Conservation (phyloP, 2,888 invertebrate species). For the Spodoptera littoralis region DNA sequence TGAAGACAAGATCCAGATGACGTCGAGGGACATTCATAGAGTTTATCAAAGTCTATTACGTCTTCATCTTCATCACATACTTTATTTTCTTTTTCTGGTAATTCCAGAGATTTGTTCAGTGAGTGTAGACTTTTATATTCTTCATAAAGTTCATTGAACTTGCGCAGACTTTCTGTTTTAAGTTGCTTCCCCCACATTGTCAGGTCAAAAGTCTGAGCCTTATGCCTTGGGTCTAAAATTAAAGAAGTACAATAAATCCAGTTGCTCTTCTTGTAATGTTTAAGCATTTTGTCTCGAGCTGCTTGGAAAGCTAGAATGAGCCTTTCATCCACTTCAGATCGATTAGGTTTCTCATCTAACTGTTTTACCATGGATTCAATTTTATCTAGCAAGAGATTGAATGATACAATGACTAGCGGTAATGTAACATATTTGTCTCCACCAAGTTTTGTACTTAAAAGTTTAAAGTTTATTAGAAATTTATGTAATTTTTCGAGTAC, state of each 20-base stretch:
- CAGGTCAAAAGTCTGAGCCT: conserved; percentile 54
- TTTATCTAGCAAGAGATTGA: conserved; percentile 9
- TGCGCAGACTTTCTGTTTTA: conserved; percentile 45
- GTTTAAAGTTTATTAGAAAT: conserved; percentile 52
- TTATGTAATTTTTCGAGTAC: conserved; percentile 49
- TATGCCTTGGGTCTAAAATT: conserved; percentile 57
- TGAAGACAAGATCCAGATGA: conserved; percentile 39
- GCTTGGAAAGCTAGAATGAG: conserved; percentile 55
- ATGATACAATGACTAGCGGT: conserved; percentile 23
- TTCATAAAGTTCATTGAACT: conserved; percentile 42
- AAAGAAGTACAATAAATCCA: conserved; percentile 47
- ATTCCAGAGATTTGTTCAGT: conserved; percentile 43
- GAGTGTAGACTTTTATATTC: conserved; percentile 44
- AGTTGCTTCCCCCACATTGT: conserved; percentile 50
- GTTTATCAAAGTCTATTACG: conserved; percentile 50
- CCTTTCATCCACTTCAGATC: conserved; percentile 55
- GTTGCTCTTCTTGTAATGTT: conserved; percentile 54
- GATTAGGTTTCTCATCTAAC: conserved; percentile 56
- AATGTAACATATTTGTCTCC: conserved; percentile 54
- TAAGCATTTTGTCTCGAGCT: conserved; percentile 57
- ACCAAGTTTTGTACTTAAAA: conserved; percentile 55
- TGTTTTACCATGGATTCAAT: conserved; percentile 52
- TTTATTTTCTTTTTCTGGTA: conserved; percentile 39
- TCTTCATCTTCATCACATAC: conserved; percentile 48
- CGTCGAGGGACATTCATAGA: conserved; percentile 43